A percentile compares a stretch with the other conserved stretches of the same genome.
These are phyloP conservation scores for Orchesella flavescens DNA, from an alignment of 2,888 invertebrate species.

Conservation along the genomic window DNA sequence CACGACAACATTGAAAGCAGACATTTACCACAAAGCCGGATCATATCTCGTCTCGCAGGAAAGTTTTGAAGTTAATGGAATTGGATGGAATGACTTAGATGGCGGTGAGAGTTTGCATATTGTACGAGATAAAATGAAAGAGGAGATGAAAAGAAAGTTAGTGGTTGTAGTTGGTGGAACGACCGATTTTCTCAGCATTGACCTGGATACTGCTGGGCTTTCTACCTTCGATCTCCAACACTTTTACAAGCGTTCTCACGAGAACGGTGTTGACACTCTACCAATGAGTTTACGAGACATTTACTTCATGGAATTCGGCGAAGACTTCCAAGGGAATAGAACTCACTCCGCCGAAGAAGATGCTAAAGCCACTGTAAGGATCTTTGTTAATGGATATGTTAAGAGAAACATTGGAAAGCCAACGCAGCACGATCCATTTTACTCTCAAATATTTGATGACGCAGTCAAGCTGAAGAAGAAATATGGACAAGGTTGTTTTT, in stretches of 20 bases:
- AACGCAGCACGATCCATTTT: neutral
- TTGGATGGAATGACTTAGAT: neutral
- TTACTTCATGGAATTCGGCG: neutral
- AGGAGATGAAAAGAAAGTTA: neutral
- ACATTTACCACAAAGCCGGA: constrained; percentile 7
- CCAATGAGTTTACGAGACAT: constrained; percentile 4
- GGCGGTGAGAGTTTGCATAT: neutral
- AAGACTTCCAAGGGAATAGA: constrained; percentile 6
- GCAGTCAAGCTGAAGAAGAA: neutral
- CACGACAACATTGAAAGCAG: neutral
- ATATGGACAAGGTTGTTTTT: too few relatives aligned
- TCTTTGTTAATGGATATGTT: constrained; percentile 7
- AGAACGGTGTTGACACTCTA: neutral
- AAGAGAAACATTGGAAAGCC: neutral
- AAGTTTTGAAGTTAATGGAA: neutral
- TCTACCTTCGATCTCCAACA: neutral
- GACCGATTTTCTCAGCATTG: neutral
- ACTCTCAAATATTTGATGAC: neutral
- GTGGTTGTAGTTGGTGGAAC: neutral
- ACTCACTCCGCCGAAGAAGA: neutral
- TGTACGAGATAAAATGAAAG: neutral
- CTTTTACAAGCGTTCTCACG: neutral
- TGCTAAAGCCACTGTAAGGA: neutral
- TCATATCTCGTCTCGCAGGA: neutral
- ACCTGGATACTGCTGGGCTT: neutral